Evolutionary conservation across 53 echinoderm and acorn worm genomes (phyloP).

Genomic region (Paracentrotus lividus): DNA sequence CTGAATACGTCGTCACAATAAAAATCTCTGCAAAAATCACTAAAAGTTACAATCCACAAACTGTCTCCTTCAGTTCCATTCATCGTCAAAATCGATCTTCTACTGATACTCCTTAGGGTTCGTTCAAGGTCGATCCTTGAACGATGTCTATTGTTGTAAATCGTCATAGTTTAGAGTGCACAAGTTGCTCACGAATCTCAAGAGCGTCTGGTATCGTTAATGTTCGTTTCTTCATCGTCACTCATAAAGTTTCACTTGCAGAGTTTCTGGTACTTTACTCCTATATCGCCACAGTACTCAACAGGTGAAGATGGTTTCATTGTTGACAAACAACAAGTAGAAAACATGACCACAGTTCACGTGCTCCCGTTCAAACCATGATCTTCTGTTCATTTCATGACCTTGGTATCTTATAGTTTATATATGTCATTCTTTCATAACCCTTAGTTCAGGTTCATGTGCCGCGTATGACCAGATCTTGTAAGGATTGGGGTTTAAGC

Average conservation of each 20-base stretch:
- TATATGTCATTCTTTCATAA: neutral
- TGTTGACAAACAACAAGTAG: neutral
- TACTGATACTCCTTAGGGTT: neutral
- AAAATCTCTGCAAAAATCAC: neutral
- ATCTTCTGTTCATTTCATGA: too few relatives aligned
- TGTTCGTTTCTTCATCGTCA: neutral
- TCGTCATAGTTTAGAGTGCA: neutral
- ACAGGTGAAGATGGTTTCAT: neutral
- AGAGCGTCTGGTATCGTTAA: too few relatives aligned
- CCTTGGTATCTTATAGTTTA: too few relatives aligned
- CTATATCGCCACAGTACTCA: neutral
- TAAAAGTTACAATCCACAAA: neutral
- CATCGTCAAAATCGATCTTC: neutral
- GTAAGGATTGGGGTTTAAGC: constrained; percentile 95
- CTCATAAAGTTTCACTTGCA: neutral
- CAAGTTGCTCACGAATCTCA: neutral
- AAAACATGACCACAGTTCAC: too few relatives aligned
- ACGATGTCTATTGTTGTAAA: neutral
- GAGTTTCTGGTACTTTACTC: neutral
- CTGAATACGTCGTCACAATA: constrained; percentile 41
- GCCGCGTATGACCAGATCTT: constrained; percentile 83
- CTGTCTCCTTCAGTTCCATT: neutral
- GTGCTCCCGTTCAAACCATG: too few relatives aligned
- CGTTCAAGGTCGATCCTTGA: neutral
- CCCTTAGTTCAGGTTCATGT: neutral